A percentile compares a stretch with the other conserved stretches of the same genome.
phyloP scores from a whole-genome alignment of 2,797 vertebrate species.

The Anisognathus igniventris region DNA sequence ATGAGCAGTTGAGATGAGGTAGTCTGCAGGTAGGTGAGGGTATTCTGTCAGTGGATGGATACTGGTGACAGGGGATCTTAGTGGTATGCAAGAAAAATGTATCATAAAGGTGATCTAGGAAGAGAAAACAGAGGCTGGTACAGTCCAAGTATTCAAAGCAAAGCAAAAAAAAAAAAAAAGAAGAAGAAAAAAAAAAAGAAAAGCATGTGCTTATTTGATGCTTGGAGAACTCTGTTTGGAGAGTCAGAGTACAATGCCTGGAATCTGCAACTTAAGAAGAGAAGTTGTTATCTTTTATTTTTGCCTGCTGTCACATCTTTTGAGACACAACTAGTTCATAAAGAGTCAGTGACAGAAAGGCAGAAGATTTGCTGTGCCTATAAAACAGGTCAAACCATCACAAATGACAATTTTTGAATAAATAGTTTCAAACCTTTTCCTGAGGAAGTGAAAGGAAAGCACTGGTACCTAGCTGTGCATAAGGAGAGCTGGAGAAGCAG shows the following conservation, averaged over 20 bases:
- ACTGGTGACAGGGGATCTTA: not conserved
- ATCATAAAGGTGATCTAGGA: not conserved
- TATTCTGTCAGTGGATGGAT: not conserved
- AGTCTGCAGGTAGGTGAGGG: not conserved
- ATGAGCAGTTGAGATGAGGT: not conserved
- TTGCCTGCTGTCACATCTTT: not conserved
- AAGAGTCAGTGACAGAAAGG: not conserved
- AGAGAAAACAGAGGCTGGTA: not conserved
- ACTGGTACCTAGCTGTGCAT: not conserved
- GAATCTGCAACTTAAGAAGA: not conserved
- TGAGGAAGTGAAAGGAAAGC: not conserved
- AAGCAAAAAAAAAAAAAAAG: not conserved
- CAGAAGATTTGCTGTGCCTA: not conserved
- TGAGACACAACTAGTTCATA: not conserved
- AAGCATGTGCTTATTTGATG: not conserved
- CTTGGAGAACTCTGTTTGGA: not conserved
- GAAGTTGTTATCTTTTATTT: not conserved
- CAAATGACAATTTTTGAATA: not conserved
- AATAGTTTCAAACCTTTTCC: not conserved
- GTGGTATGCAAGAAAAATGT: not conserved
- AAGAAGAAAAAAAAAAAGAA: accelerated
- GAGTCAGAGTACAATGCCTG: not conserved
- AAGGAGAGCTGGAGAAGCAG: not conserved
- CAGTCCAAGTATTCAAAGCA: not conserved
- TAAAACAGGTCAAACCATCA: not conserved